These are phyloP conservation scores for Meganola albula DNA, from an alignment of 2,888 invertebrate genomes.

Conservation along the genomic window DNA sequence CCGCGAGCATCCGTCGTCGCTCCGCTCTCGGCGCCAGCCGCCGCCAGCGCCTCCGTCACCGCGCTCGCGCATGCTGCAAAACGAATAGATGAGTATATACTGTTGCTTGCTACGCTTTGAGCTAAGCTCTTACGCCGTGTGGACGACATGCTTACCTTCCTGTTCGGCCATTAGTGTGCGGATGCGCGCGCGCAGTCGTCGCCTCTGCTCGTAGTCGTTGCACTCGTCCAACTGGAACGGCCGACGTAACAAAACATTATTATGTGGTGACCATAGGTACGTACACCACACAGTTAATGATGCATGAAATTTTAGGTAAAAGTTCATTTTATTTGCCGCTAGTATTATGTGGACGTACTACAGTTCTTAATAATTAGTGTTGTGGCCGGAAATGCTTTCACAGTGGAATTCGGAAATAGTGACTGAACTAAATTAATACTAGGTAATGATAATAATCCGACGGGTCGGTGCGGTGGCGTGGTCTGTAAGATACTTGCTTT, in stretches of 20 bases:
- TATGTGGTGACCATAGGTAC: too few relatives aligned
- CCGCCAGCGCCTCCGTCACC: slow-evolving; percentile 65
- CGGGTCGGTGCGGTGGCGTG: too few relatives aligned
- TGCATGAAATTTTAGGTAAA: too few relatives aligned
- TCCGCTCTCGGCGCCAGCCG: slow-evolving; percentile 42
- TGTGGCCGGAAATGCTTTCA: slow-evolving; percentile 21
- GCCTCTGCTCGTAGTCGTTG: slow-evolving; percentile 91
- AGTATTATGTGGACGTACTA: too few relatives aligned
- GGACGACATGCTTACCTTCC: slow-evolving; percentile 80
- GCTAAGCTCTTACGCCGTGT: background rate
- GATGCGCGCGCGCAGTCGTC: slow-evolving; percentile 87
- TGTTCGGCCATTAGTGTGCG: slow-evolving; percentile 91
- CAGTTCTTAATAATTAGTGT: too few relatives aligned
- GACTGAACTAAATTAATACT: too few relatives aligned
- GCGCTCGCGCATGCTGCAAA: slow-evolving; percentile 63
- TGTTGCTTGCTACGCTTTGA: background rate
- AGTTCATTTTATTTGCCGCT: too few relatives aligned
- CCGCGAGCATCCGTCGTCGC: slow-evolving; percentile 72
- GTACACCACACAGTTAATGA: too few relatives aligned
- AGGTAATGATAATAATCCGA: too few relatives aligned
- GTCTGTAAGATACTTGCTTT: too few relatives aligned
- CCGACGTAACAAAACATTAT: too few relatives aligned
- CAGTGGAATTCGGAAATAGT: slow-evolving; percentile 31
- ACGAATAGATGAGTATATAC: background rate
- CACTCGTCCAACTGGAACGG: slow-evolving; percentile 87